Evolutionary conservation across 2,113 vertebrate species (phyloP), one percentile per base, ranked within the genome.

Genomic region (Bujurquina vittata): DNA sequence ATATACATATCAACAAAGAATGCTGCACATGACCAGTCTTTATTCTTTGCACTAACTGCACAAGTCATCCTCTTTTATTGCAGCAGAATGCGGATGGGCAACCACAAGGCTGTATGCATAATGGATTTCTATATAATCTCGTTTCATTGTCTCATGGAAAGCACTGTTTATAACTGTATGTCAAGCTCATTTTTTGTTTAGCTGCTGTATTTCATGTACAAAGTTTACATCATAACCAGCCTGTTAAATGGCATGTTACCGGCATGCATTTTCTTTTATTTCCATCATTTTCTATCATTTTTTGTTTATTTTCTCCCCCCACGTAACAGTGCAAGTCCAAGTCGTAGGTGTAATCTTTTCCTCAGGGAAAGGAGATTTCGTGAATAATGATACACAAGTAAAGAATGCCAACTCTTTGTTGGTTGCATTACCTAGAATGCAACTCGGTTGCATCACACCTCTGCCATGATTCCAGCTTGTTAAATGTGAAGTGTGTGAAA

Each of bases 71-170:
- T 72, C 43, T 74, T 81, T 76, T 31, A 43, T 74, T 40, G 35
- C 58, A 61, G 22, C 74, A 72, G 79, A 77, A 81, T 59, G 40
- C 61, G 76, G 76, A 69, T 59, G 17, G 56, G 67, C 60, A 82
- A 26, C 58, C 61, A 75, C 29, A 77, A 33, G 37, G 35, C 23
- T 37, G 22, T 46, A 37, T 75, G 54, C 74, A 56, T 63, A 79
- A 69, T 81, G 61, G 26, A 65, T 83, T 65, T 79, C 46, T 35
- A 37, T 31, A 76, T 80, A 59, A 43, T 84, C 46, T 77, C 1
- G 26, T 83, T 84, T 83, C 75, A 67, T 75, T 75, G 37, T 62
- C 79, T 56, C n/a, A 75, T 54, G 79, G 29, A 52, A 17, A 85
- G 62, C 22, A 20, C 60, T 17, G 35, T 54, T 74, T 54, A 54